phyloP scores from a whole-genome alignment of 2,888 invertebrate genomes.

The Diaphora mendica region DNA sequence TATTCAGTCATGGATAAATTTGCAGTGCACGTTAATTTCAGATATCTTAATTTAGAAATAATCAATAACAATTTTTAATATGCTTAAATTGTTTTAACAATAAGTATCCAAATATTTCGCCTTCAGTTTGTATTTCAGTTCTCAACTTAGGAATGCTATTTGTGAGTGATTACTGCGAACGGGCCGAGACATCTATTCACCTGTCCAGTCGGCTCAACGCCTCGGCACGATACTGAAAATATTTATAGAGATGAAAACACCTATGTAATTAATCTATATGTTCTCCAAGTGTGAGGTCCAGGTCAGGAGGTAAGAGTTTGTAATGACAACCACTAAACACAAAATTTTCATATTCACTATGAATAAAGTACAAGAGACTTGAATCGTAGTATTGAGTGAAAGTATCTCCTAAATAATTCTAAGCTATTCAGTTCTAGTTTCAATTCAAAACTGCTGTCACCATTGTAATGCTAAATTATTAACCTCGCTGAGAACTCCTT shows the following conservation, averaged over 20 bases:
- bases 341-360: too few relatives aligned
- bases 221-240: slow-evolving; percentile 45
- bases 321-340: too few relatives aligned
- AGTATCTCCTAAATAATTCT: too few relatives aligned
- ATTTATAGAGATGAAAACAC: slow-evolving; percentile 31
- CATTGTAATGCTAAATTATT: too few relatives aligned
- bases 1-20: too few relatives aligned
- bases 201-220: slow-evolving; percentile 73
- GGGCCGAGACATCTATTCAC: slow-evolving; percentile 77
- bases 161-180: slow-evolving; percentile 69
- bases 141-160: slow-evolving; percentile 48
- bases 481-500: too few relatives aligned
- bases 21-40: neutral
- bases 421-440: too few relatives aligned
- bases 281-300: neutral
- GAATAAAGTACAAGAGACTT: too few relatives aligned
- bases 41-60: neutral
- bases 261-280: too few relatives aligned
- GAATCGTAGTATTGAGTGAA: too few relatives aligned
- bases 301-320: neutral
- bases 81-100: neutral
- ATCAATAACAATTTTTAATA: neutral
- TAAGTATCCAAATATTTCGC: slow-evolving; percentile 18
- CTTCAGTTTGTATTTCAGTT: slow-evolving; percentile 27
- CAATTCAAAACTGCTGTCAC: too few relatives aligned